Evolutionary conservation across 2,888 invertebrate genomes (phyloP), one percentile per base, ranked within the genome.

Genomic region (Ophioninae sp.): DNA sequence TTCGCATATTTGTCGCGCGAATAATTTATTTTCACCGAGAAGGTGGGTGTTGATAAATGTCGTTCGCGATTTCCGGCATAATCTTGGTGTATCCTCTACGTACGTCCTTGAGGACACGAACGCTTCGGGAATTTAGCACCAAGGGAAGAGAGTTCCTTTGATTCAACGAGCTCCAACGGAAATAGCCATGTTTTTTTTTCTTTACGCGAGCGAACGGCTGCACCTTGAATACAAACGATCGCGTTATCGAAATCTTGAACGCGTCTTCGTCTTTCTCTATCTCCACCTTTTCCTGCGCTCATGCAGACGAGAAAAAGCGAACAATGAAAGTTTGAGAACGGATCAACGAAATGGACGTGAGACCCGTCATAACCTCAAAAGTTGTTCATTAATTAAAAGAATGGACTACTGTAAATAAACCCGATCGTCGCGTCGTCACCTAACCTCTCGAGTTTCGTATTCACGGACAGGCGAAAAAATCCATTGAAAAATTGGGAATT

Each of bases 211-310:
- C 72, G 77, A 85, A 84, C 85, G 84, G n/a, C 69, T 86, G 86
- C 85, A 76, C 85, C 85, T 85, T 87, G 88, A 88, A 88, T 88
- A 87, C 65, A 64, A 84, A 83, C 70, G 30, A 74, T 69, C 56
- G 44, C 69, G 39, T 37, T 69, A 77, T 68, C 61, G 61, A 61
- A 44, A 77, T 69, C 13, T 50, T 62, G 44, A 56, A 57, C 50
- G 20, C 30, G 39, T 64, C 23, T n/a, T 50, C 30, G 21, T n/a
- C 30, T 57, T 17, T 37, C 68, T 61, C 59, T 41, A 20, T 37
- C 50, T 0, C 7, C 44, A 30, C 13, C 30, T 20, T 41, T 37
- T 23, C 23, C 20, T 20, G 64, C 56, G 17, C n/a, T 6, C 20
- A 67, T 67, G 65, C 13, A 39, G 17, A 21, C 59, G 17, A 39